A percentile compares a stretch with the other conserved stretches of the same genome.
Evolutionary conservation across 2,113 vertebrate species (phyloP).

Genomic region (Zosterops pallidus): DNA sequence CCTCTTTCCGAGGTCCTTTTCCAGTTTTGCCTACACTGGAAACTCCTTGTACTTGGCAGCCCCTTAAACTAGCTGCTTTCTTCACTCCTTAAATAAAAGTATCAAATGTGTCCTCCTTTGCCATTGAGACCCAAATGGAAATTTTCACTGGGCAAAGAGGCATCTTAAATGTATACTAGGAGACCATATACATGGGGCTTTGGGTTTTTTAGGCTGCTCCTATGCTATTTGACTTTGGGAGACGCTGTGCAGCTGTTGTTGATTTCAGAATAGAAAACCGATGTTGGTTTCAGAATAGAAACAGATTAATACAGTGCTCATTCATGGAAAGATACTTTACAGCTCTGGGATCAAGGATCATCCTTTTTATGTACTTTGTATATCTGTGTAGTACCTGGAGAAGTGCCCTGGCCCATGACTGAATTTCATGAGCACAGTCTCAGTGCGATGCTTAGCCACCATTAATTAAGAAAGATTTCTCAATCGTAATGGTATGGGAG

Average conservation of each 20-base stretch:
- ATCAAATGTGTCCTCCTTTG: not conserved
- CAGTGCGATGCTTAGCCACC: not conserved
- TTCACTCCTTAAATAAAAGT: not conserved
- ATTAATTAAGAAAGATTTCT: not conserved
- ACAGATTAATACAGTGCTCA: not conserved
- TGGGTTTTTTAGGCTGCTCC: not conserved
- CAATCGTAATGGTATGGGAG: not conserved
- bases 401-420: not conserved
- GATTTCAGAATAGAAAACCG: not conserved
- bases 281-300: not conserved
- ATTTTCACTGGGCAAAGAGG: not conserved
- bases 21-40: not conserved
- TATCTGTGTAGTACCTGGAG: not conserved
- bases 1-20: not conserved
- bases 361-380: not conserved
- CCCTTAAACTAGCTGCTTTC: not conserved
- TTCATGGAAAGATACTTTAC: not conserved
- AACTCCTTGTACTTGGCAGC: not conserved
- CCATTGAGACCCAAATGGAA: not conserved
- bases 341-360: not conserved
- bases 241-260: not conserved
- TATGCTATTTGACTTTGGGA: not conserved
- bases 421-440: not conserved
- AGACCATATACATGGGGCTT: rapidly evolving
- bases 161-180: not conserved